A percentile compares a stretch with the other conserved stretches of the same genome.
These are phyloP conservation scores for Cnemophilus loriae DNA, from an alignment of 2,113 vertebrate species.

Conservation along the genomic window DNA sequence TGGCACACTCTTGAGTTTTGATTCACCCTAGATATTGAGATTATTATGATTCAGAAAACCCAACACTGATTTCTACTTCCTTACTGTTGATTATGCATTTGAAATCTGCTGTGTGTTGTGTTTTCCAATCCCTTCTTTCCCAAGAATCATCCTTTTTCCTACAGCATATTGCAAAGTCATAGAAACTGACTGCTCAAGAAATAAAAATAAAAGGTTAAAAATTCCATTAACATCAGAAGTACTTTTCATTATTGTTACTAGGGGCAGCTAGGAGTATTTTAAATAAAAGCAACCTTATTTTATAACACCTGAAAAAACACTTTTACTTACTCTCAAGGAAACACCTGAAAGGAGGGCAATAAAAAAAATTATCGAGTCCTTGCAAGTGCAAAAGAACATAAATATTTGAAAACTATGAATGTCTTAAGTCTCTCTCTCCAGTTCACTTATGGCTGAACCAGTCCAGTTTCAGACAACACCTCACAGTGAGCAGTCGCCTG, in stretches of 20 bases:
- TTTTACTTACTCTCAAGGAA: background rate
- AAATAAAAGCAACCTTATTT: background rate
- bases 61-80: background rate
- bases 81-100: background rate
- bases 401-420: background rate
- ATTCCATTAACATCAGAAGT: background rate
- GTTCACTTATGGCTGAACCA: background rate
- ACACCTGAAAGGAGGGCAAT: background rate
- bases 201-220: background rate
- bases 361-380: background rate
- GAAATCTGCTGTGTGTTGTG: background rate
- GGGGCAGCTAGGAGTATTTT: background rate
- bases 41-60: background rate
- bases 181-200: background rate
- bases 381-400: background rate
- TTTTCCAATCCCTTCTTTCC: background rate
- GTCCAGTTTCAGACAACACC: background rate
- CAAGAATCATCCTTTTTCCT: background rate
- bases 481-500: background rate
- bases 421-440: background rate
- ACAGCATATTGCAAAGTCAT: background rate
- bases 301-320: background rate
- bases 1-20: background rate
- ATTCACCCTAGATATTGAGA: background rate
- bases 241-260: background rate